Base-by-base conservation (phyloP, 2,888 invertebrate species). In the Morpho deidamia region DNA sequence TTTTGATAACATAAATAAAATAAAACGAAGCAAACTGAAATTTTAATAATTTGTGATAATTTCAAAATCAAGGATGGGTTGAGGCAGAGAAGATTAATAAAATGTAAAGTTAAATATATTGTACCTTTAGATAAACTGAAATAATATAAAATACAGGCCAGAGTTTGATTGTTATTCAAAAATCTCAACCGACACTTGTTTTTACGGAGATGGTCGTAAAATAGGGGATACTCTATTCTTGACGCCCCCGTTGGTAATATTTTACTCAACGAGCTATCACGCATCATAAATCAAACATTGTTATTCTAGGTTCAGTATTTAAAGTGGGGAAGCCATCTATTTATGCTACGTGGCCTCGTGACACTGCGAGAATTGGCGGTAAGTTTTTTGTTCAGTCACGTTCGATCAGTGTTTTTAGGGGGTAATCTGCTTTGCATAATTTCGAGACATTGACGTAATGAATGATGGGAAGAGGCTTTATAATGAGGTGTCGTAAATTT, bases 261-360 rank as follows among this genome's bases (percentile, higher is more conserved):
- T 71, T 68, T 68, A 70, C 72, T 76, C 72, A 73, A 72, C 71
- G 68, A 67, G 70, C 71, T 76, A 76, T 76, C 76, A 68, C 60
- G 69, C 59, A 57, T 70, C 74, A 76, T 85, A 81, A 83, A 85
- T 81, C 83, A 83, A 75, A 77, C 71, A 74, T 73, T 71, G 72
- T 75, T 68, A 62, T 66, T 66, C 68, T 64, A 63, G 67, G 65
- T 59, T 66, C 58, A 63, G 66, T 64, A 65, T 68, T 68, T 65
- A 69, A 76, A 72, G 72, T 65, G 60, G 76, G 77, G 78, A 73
- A 76, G 71, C 61, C 71, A 63, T 72, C 76, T 79, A 82, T 84
- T 82, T 81, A 78, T 80, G 73, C 76, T 40, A 11, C 38, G 76
- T 76, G 75, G 74, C 66, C 58, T 65, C 63, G 67, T 81, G 82